phyloP scores from a whole-genome alignment of 2,113 vertebrate genomes.

The Mormyrus iriodes region DNA sequence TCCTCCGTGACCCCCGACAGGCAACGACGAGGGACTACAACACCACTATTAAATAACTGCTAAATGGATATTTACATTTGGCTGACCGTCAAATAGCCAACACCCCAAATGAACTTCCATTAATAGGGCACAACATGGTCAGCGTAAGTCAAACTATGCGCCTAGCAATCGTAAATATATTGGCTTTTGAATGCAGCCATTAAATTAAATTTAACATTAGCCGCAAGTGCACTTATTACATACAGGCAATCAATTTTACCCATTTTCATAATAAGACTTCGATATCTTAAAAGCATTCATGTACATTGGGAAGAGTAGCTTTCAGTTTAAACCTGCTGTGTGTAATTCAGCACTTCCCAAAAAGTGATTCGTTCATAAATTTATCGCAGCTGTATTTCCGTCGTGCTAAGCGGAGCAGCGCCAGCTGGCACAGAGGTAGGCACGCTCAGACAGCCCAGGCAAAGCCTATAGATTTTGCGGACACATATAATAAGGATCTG shows the following conservation, averaged over 20 bases:
- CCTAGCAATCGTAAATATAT: background rate
- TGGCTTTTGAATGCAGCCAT: background rate
- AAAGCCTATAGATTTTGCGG: background rate
- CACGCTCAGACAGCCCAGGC: background rate
- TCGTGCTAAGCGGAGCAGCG: background rate
- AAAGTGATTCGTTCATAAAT: background rate
- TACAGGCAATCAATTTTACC: background rate
- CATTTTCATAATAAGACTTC: background rate
- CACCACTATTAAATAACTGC: slow-evolving; percentile 34
- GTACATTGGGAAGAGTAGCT: background rate
- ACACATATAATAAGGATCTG: background rate
- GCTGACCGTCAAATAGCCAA: background rate
- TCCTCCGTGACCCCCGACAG: slow-evolving; percentile 37
- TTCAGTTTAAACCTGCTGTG: background rate
- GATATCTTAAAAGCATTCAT: background rate
- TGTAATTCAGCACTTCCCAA: background rate
- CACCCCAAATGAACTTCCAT: background rate
- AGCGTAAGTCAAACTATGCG: background rate
- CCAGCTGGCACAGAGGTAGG: background rate
- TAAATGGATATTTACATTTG: background rate
- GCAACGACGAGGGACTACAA: slow-evolving; percentile 43
- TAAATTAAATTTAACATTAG: background rate
- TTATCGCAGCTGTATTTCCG: background rate
- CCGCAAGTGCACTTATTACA: background rate
- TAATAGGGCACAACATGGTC: background rate